Evolutionary conservation across 2,888 invertebrate genomes (phyloP).

Genomic region (Laspeyria flexula): DNA sequence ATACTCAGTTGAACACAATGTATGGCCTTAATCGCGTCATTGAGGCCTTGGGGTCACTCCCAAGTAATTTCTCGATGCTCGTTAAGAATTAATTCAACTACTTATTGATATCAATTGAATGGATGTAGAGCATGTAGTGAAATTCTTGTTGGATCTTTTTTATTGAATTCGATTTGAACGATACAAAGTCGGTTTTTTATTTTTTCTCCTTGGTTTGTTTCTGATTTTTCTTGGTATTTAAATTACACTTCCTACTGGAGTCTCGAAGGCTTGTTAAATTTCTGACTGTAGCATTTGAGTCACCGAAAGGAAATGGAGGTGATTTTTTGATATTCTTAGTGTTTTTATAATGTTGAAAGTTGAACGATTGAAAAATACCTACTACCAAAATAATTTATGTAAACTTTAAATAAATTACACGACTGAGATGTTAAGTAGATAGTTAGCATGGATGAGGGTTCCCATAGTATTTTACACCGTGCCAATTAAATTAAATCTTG

Average conservation of each 20-base stretch:
- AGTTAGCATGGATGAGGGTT: no score
- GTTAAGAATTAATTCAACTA: conserved; percentile 64
- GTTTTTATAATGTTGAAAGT: no score
- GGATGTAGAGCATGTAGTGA: conserved; percentile 52
- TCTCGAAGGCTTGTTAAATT: no score
- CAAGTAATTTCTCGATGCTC: conserved; percentile 55
- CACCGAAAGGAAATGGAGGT: no score
- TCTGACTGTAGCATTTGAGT: no score
- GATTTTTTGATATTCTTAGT: no score
- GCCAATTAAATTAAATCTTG: no score
- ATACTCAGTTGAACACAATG: conserved; percentile 48
- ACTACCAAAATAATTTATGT: no score
- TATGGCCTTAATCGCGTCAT: conserved; percentile 61
- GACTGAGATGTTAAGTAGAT: no score
- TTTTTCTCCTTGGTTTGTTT: conserved; percentile 13
- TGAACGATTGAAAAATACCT: no score
- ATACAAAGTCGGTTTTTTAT: conserved; percentile 28
- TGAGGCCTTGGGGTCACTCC: conserved; percentile 43
- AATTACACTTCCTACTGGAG: not conserved
- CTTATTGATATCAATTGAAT: conserved; percentile 61
- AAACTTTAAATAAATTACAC: no score
- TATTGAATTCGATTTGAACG: conserved; percentile 33
- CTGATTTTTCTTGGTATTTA: not conserved
- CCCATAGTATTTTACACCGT: no score
- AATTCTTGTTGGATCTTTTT: conserved; percentile 35